Evolutionary conservation across 2,888 invertebrate genomes (phyloP), one percentile per base, ranked within the genome.

Genomic region (Mythimna ferrago): DNA sequence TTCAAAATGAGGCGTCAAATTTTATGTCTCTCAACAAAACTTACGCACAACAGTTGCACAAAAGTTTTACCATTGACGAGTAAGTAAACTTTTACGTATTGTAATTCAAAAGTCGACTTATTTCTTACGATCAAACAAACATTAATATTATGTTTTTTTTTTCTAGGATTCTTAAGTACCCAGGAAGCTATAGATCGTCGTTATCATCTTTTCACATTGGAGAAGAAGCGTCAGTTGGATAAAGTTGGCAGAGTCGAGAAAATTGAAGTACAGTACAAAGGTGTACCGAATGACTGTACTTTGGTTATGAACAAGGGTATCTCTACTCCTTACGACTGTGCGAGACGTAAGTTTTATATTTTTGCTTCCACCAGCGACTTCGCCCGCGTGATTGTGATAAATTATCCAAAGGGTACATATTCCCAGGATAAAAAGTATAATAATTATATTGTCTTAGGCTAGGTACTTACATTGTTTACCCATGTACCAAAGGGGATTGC

Each of bases 241-340:
- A 94, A 97, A 19, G 96, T 99, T 14, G 98, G 99, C 0, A 97
- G 99, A 89, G 96, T 99, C 75, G 99, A 99, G 89, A 99, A 99
- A 96, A 99, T 99, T 71, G 97, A 98, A 93, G 98, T 99, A 0
- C 97, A 97, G 75, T 98, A 98, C 90, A 96, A 97, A 83, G 98
- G 98, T 0, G 90, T 97, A 0, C 98, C 98, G 0, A 97, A 98
- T 88, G 97, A 98, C 86, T 97, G 97, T 38, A 97, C 97, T 1
- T 93, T 99, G 72, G 92, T 98, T 35, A 99, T 99, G 99, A 99
- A 99, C 92, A 98, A 98, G 91, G 96, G 97, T 82, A 93, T 99
- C 11, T 99, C 99, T 0, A 99, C 99, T 1, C 99, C 99, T 0
- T 98, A 97, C 88, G 98, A 99, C 90, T 99, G 99, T 94, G 98